Evolutionary conservation across 1,140 invertebrate genomes (phyloP).

Genomic region (Sminthurides bifidus): DNA sequence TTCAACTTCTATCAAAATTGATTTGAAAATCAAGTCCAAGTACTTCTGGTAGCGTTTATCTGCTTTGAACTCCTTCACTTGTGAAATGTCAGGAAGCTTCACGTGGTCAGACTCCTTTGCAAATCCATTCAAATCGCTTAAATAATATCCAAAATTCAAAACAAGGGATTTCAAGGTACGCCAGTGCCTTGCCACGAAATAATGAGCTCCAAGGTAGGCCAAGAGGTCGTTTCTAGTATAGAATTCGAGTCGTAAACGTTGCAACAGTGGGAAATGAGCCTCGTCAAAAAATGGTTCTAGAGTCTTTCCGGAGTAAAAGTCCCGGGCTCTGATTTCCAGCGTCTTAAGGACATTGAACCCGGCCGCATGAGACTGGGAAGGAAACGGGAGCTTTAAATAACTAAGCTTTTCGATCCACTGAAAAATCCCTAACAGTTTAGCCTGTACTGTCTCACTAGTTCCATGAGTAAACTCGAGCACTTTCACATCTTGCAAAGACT

Average conservation of each 20-base stretch:
- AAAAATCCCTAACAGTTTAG: neutral
- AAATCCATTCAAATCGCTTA: neutral
- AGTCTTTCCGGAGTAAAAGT: neutral
- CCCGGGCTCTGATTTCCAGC: neutral
- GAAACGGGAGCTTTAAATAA: neutral
- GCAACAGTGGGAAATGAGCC: neutral
- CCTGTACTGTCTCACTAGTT: neutral
- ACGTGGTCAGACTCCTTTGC: no score
- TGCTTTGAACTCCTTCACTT: no score
- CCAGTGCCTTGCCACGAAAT: neutral
- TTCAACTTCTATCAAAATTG: no score
- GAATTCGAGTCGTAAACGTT: neutral
- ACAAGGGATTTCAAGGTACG: neutral
- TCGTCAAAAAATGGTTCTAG: neutral
- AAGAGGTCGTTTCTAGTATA: neutral
- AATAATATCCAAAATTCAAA: neutral
- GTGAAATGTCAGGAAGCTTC: no score
- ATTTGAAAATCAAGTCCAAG: no score
- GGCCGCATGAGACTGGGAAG: neutral
- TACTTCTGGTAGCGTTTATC: no score
- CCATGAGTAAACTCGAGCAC: neutral
- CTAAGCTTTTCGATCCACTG: neutral
- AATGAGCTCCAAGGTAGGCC: neutral
- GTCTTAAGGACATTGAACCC: neutral
- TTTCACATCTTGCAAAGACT: conserved; percentile 1